These are phyloP conservation scores for Tanytarsus gracilentus DNA, from an alignment of 2,888 invertebrate species.

Conservation along the genomic window DNA sequence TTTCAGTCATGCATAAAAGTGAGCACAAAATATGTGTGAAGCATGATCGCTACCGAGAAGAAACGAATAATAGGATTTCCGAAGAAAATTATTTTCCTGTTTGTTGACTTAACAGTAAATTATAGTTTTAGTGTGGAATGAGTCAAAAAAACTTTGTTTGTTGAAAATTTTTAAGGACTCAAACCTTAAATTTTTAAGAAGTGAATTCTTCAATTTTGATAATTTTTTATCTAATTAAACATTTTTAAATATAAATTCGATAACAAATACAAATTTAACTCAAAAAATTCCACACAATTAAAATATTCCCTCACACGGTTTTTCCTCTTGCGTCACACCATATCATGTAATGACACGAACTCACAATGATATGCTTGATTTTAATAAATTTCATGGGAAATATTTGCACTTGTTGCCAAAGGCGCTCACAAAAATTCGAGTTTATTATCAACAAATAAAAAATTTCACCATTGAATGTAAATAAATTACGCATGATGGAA, in stretches of 20 bases:
- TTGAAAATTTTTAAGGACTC: too few species aligned
- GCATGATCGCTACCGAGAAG: not conserved
- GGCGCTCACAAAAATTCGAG: conserved; percentile 8
- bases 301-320: not conserved
- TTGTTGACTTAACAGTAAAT: too few species aligned
- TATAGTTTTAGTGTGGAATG: not conserved
- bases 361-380: not conserved
- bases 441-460: too few species aligned
- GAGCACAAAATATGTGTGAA: not conserved
- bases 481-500: conserved; percentile 13
- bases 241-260: too few species aligned
- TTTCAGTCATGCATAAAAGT: conserved; percentile 6
- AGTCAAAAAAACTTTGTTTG: not conserved
- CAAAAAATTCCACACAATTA: conserved; percentile 13
- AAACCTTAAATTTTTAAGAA: too few species aligned
- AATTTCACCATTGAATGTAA: conserved; percentile 4
- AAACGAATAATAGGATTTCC: too few species aligned
- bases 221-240: too few species aligned
- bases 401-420: conserved; percentile 30
- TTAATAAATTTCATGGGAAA: conserved; percentile 30
- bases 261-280: too few species aligned
- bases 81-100: not conserved
- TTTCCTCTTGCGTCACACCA: not conserved
- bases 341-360: not conserved
- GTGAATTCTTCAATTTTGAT: too few species aligned